Evolutionary conservation across 1,140 invertebrate species (phyloP).

Genomic region (Pseudachorutes palmiensis): DNA sequence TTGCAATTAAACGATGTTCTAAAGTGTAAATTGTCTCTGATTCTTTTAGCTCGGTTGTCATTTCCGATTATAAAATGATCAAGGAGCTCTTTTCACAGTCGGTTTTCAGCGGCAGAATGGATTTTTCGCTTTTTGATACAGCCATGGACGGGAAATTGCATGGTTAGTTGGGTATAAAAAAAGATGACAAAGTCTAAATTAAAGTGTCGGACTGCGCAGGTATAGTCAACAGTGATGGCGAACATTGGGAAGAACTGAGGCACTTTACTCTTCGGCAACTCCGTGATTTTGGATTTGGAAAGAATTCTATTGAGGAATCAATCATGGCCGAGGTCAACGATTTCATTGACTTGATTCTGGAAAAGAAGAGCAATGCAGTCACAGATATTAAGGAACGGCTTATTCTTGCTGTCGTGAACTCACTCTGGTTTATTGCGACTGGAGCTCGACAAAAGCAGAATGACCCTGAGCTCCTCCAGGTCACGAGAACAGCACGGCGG

Average conservation of each 20-base stretch:
- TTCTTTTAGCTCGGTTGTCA: conserved; percentile 10
- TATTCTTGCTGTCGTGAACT: conserved; percentile 7
- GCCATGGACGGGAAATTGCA: background rate
- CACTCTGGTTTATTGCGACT: conserved; percentile 13
- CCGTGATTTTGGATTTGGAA: conserved; percentile 24
- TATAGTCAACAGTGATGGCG: conserved; percentile 5
- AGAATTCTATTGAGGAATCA: conserved; percentile 1
- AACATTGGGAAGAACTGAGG: conserved; percentile 10
- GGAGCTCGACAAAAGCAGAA: conserved; percentile 11
- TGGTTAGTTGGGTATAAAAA: background rate
- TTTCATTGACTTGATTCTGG: background rate
- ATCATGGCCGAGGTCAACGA: conserved; percentile 19
- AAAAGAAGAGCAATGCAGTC: background rate
- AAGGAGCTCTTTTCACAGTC: conserved; percentile 18
- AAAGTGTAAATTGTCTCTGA: too few relatives aligned
- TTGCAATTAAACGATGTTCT: too few relatives aligned
- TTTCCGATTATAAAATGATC: conserved; percentile 15
- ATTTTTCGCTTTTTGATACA: background rate
- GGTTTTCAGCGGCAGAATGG: conserved; percentile 3
- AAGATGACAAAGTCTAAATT: background rate
- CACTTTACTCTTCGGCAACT: conserved; percentile 19
- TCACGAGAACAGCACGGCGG: background rate
- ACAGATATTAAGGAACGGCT: conserved; percentile 2
- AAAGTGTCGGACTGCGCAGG: background rate
- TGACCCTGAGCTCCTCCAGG: conserved; percentile 12